A percentile compares a stretch with the other conserved stretches of the same genome.
phyloP scores from a whole-genome alignment of 2,797 vertebrate species.

The Antrozous pallidus region DNA sequence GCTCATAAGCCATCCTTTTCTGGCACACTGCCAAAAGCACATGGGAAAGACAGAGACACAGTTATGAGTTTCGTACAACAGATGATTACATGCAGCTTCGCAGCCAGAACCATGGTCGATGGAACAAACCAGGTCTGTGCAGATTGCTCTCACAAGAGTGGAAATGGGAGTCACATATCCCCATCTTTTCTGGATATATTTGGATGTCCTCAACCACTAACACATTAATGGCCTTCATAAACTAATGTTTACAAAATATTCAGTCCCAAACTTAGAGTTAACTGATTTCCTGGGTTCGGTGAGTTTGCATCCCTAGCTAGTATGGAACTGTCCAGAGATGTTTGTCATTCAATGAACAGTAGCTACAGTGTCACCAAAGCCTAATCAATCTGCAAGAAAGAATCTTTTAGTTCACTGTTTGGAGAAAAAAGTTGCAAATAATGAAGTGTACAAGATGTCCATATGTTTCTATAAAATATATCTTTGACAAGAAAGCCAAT shows the following conservation, averaged over 20 bases:
- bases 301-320: slow-evolving; percentile 40
- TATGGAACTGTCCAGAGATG: background rate
- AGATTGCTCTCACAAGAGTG: background rate
- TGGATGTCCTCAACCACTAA: background rate
- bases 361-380: background rate
- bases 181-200: background rate
- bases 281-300: slow-evolving; percentile 16
- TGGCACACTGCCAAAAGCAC: background rate
- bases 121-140: background rate
- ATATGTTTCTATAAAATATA: background rate
- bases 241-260: background rate
- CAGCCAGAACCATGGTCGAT: background rate
- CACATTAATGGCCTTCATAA: background rate
- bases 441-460: background rate
- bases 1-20: background rate
- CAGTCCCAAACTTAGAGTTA: background rate
- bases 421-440: background rate
- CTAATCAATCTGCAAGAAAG: background rate
- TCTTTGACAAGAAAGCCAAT: background rate
- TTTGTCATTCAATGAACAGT: background rate
- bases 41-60: background rate
- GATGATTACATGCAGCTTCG: background rate
- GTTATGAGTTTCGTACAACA: background rate
- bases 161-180: background rate
- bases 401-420: background rate